phyloP scores from a whole-genome alignment of 2,113 vertebrate species.

The Kryptolebias marmoratus region DNA sequence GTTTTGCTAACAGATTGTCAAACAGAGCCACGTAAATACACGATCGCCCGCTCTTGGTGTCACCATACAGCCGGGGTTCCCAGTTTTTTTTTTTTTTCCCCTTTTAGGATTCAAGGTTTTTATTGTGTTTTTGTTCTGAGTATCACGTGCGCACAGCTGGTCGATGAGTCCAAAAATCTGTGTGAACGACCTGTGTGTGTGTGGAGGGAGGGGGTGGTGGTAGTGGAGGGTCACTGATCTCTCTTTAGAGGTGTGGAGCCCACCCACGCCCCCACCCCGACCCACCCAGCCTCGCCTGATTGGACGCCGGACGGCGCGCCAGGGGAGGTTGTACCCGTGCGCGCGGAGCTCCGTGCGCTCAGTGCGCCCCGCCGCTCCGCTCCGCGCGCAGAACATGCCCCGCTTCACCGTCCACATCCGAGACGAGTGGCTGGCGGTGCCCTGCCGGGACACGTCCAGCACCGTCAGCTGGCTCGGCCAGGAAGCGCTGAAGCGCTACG shows the following conservation, averaged over 20 bases:
- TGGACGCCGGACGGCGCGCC: constrained; percentile 44
- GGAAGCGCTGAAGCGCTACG: constrained; percentile 91
- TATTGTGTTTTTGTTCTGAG: background rate
- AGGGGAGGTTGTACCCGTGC: constrained; percentile 36
- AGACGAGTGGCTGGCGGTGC: constrained; percentile 95
- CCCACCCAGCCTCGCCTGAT: constrained; percentile 46
- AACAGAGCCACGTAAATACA: too few species aligned
- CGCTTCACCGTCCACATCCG: constrained; percentile 93
- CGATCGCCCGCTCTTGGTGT: too few species aligned
- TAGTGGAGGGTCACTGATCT: constrained; percentile 34
- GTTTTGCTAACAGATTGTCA: too few species aligned
- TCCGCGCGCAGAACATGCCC: constrained; percentile 80
- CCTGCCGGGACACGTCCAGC: constrained; percentile 80
- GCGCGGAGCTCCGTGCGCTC: constrained; percentile 21
- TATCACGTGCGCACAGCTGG: constrained; percentile 12
- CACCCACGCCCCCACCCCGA: background rate
- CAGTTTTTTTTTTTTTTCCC: too few species aligned
- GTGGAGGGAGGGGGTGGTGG: background rate
- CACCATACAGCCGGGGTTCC: too few species aligned
- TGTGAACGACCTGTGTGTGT: constrained; percentile 18
- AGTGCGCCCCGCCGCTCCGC: constrained; percentile 19
- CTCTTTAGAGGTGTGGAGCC: constrained; percentile 49
- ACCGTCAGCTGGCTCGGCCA: constrained; percentile 87
- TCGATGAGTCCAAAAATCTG: constrained; percentile 31
- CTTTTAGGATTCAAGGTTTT: too few species aligned